A percentile compares a stretch with the other conserved stretches of the same genome.
phyloP scores from a whole-genome alignment of 2,113 vertebrate species.

The Brachyhypopomus occidentalis region DNA sequence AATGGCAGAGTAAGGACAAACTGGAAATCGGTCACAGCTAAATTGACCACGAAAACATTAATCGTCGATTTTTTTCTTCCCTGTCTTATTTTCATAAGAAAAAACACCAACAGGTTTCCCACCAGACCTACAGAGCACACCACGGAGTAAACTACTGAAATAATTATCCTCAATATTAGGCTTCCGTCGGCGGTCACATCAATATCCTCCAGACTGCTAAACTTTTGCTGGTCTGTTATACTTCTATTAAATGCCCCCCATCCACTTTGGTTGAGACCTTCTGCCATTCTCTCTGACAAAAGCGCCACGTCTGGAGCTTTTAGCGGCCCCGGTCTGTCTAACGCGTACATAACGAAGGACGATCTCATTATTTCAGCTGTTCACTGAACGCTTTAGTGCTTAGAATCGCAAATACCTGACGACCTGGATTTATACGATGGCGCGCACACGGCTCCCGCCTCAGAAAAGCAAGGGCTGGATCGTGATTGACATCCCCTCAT shows the following conservation, averaged over 20 bases:
- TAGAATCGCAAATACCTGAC: neutral
- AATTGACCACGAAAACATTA: slow-evolving; percentile 75
- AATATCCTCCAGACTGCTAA: slow-evolving; percentile 64
- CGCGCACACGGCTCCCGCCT: slow-evolving; percentile 29
- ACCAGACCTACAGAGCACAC: slow-evolving; percentile 74
- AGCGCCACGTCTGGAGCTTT: slow-evolving; percentile 36
- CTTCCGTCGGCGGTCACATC: slow-evolving; percentile 68
- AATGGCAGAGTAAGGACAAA: slow-evolving; percentile 79
- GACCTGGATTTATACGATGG: slow-evolving; percentile 63
- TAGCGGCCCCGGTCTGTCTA: slow-evolving; percentile 25
- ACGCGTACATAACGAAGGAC: slow-evolving; percentile 38
- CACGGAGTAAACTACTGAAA: slow-evolving; percentile 73
- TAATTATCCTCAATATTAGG: slow-evolving; percentile 69
- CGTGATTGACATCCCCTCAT: slow-evolving; percentile 18
- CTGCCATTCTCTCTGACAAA: slow-evolving; percentile 66
- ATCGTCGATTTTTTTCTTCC: slow-evolving; percentile 70
- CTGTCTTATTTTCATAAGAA: slow-evolving; percentile 72
- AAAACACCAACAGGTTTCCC: slow-evolving; percentile 73
- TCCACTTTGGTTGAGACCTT: slow-evolving; percentile 65
- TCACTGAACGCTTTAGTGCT: neutral
- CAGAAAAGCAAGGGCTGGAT: slow-evolving; percentile 61
- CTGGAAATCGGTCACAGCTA: slow-evolving; percentile 77
- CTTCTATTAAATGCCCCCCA: slow-evolving; percentile 59
- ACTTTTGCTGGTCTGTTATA: slow-evolving; percentile 52
- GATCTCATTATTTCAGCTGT: neutral